Conservation (phyloP, 2,797 vertebrate species). For the Peromyscus melanophrys region DNA sequence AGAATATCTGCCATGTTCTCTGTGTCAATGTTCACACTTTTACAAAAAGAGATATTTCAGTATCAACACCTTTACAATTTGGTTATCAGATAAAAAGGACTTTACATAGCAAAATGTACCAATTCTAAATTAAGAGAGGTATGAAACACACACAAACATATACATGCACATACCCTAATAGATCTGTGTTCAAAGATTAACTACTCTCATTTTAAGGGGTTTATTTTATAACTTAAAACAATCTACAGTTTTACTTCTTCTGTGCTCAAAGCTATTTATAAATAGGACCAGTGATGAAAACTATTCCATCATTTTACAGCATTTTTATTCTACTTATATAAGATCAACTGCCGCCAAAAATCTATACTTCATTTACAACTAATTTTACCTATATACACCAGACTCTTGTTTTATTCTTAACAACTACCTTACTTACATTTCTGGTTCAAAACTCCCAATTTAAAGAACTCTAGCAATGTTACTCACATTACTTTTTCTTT, state of each 20-base stretch:
- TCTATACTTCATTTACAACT: slow-evolving; percentile 16
- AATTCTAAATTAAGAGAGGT: slow-evolving; percentile 29
- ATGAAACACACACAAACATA: background rate
- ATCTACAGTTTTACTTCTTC: slow-evolving; percentile 41
- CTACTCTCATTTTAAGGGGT: slow-evolving; percentile 39
- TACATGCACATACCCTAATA: background rate
- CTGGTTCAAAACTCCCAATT: slow-evolving; percentile 5
- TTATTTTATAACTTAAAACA: slow-evolving; percentile 65
- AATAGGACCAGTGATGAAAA: background rate
- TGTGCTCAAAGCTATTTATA: background rate
- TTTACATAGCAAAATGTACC: slow-evolving; percentile 50
- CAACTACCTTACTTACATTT: slow-evolving; percentile 19
- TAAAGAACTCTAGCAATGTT: slow-evolving; percentile 39
- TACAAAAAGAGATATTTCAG: slow-evolving; percentile 33
- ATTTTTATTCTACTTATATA: slow-evolving; percentile 25
- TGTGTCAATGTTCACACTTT: slow-evolving; percentile 46
- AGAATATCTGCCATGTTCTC: slow-evolving; percentile 3
- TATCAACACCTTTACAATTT: slow-evolving; percentile 61
- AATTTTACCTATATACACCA: slow-evolving; percentile 21
- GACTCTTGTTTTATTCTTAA: slow-evolving; percentile 10
- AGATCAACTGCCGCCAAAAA: background rate
- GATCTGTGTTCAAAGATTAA: slow-evolving; percentile 39
- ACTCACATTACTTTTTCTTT: slow-evolving; percentile 45
- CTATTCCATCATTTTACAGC: background rate
- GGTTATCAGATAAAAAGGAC: slow-evolving; percentile 48